phyloP scores from a whole-genome alignment of 2,888 invertebrate species.

The Glyphotaelius pellucidus region DNA sequence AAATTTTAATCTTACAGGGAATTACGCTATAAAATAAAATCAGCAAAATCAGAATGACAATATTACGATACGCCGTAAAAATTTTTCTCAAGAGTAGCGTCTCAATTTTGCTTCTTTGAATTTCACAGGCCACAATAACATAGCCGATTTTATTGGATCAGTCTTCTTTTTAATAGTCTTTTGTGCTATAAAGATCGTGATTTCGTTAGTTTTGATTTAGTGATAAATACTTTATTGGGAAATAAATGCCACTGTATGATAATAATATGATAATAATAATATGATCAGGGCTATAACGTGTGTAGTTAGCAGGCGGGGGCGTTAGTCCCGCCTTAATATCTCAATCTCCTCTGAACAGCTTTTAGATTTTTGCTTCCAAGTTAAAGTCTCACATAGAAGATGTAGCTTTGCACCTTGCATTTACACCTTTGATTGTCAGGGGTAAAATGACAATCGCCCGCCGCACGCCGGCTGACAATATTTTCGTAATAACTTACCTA shows the following conservation, averaged over 20 bases:
- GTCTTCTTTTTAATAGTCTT: not conserved
- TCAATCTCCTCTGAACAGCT: not conserved
- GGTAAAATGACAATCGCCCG: no score
- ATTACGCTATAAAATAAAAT: not conserved
- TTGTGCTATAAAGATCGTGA: not conserved
- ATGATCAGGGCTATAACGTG: not conserved
- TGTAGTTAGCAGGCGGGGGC: not conserved
- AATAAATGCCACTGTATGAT: not conserved
- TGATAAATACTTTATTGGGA: not conserved
- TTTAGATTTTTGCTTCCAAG: not conserved
- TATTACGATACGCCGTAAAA: not conserved
- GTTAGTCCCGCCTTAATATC: slow-evolving; percentile 9
- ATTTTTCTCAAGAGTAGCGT: not conserved
- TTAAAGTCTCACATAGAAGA: no score
- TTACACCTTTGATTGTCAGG: no score
- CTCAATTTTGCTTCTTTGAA: not conserved
- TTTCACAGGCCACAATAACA: not conserved
- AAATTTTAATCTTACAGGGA: not conserved
- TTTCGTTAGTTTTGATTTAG: not conserved
- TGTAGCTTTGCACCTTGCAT: no score
- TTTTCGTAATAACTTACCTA: no score
- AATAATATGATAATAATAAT: not conserved
- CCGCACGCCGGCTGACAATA: no score
- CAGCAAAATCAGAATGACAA: not conserved
- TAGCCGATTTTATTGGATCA: not conserved